These are phyloP conservation scores for Lytechinus pictus DNA, from an alignment of 35 echinoderm and acorn worm genomes.

Conservation along the genomic window DNA sequence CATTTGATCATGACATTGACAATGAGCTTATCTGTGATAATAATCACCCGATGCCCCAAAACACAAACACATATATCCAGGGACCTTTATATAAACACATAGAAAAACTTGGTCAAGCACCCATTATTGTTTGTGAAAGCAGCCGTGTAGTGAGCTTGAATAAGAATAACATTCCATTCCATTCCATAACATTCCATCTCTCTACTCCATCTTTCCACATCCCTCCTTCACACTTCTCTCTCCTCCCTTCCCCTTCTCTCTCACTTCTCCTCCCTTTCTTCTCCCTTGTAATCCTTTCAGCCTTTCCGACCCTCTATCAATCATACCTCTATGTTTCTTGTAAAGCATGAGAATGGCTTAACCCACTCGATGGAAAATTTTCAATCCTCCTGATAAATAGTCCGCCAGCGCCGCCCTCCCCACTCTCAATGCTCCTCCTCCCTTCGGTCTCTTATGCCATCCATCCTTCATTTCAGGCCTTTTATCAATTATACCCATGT, in stretches of 20 bases:
- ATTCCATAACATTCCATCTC: no score
- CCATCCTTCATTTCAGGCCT: not conserved
- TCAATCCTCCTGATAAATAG: conserved; percentile 89
- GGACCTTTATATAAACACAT: not conserved
- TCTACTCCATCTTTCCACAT: not conserved
- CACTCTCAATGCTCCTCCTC: no score
- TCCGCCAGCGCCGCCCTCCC: no score
- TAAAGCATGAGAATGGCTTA: conserved; percentile 74
- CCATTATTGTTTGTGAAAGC: not conserved
- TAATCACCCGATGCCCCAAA: no score
- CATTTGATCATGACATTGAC: not conserved
- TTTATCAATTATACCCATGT: conserved; percentile 45
- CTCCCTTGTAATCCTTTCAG: no score
- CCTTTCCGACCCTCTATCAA: not conserved
- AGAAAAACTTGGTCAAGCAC: not conserved
- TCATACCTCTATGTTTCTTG: conserved; percentile 85
- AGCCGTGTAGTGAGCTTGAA: not conserved
- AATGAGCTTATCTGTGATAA: not conserved
- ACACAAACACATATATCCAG: not conserved
- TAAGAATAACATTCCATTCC: not conserved
- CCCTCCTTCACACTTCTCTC: no score
- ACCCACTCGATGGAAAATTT: conserved; percentile 89
- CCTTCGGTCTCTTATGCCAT: not conserved
- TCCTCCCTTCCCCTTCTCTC: no score
- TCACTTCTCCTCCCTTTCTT: not conserved